Conservation (phyloP, 2,797 vertebrate species). For the Darevskia mixta region DNA sequence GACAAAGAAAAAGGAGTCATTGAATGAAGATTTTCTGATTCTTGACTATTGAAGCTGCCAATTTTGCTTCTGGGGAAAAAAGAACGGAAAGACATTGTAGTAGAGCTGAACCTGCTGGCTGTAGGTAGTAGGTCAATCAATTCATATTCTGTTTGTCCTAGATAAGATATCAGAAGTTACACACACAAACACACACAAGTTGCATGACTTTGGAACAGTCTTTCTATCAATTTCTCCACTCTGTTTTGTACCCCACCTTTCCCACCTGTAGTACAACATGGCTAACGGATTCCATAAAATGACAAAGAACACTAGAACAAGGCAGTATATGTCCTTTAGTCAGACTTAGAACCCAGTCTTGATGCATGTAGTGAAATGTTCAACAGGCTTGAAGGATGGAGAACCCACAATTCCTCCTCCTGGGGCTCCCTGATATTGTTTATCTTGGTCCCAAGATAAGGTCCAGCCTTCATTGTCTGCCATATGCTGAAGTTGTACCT, state of each 20-base stretch:
- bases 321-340: neutral
- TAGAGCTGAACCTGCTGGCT: neutral
- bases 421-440: neutral
- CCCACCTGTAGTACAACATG: neutral
- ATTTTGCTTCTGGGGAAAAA: neutral
- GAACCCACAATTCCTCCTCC: neutral
- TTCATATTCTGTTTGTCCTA: neutral
- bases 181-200: conserved; percentile 21
- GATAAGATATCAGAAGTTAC: neutral
- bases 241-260: neutral
- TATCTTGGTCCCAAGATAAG: neutral
- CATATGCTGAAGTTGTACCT: too few relatives aligned
- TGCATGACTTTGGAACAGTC: conserved; percentile 17
- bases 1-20: conserved; percentile 1
- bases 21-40: conserved; percentile 25
- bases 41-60: neutral
- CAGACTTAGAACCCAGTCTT: neutral
- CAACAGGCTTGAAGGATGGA: neutral
- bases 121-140: neutral
- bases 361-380: neutral
- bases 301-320: neutral
- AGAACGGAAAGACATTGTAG: neutral
- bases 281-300: neutral
- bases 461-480: too few relatives aligned
- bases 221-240: neutral